Evolutionary conservation across 2,888 invertebrate species (phyloP).

Genomic region (Galerucella pusilla): DNA sequence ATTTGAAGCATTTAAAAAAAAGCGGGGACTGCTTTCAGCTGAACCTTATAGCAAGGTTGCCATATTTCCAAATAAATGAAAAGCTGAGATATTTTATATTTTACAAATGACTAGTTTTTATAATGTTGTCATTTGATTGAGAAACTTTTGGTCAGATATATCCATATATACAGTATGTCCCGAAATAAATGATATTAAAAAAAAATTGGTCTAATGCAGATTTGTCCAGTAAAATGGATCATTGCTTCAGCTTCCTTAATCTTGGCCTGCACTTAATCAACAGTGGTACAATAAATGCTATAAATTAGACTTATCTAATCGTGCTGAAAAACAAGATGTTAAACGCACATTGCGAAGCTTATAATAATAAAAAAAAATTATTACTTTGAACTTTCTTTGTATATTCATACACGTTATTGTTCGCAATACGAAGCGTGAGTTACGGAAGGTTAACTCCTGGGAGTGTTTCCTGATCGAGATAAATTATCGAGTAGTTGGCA

Average conservation of each 20-base stretch:
- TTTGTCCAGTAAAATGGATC: too few relatives aligned
- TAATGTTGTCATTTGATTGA: background rate
- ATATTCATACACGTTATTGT: background rate
- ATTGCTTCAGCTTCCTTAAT: too few relatives aligned
- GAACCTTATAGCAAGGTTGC: background rate
- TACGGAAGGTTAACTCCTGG: background rate
- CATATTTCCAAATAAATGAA: background rate
- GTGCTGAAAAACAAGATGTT: background rate
- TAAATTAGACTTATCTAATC: too few relatives aligned
- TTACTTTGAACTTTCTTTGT: slow-evolving; percentile 2
- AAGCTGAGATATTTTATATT: background rate
- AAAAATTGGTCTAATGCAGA: too few relatives aligned
- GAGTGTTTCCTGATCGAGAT: slow-evolving; percentile 10
- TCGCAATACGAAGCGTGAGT: background rate
- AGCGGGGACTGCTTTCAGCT: slow-evolving; percentile 3
- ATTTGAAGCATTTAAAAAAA: background rate
- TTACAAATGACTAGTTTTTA: background rate
- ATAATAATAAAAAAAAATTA: background rate
- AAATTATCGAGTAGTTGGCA: slow-evolving; percentile 1
- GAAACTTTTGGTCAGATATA: background rate
- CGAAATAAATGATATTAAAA: too few relatives aligned
- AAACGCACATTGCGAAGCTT: background rate
- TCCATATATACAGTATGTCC: too few relatives aligned
- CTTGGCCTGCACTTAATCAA: too few relatives aligned
- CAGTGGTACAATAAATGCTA: too few relatives aligned